Base-by-base conservation (phyloP, 2,888 invertebrate species). In the Micoletzkya japonica region DNA sequence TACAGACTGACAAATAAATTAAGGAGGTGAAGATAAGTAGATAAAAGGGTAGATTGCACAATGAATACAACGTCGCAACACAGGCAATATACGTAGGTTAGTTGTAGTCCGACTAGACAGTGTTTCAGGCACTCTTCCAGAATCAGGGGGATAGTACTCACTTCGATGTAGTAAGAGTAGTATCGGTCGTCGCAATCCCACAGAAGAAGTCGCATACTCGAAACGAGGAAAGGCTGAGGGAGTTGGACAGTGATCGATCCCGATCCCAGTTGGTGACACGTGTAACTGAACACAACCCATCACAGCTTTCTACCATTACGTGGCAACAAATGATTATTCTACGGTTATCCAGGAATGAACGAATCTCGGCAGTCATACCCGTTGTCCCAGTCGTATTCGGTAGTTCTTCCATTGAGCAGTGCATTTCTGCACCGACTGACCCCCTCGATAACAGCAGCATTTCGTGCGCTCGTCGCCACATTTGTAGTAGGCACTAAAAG, bases 401-500 rank as follows among this genome's bases (percentile, higher is more conserved):
- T 85, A 84, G 73, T 85, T 87, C 97, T 94, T 20, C 97, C 97
- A 89, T 98, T 96, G 72, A 98, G 90, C 17, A 98, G 89, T 0
- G 95, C 93, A 89, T 98, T 95, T 77, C 96, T 90, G 59, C 92
- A 92, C 17, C 97, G 91, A 84, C 90, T 90, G 10, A 98, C 97
- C 71, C 98, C 98, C 88, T 98, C 97, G 56, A 94, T 92, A 72
- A 98, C 97, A 81, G 91, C 91, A 2, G 98, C 97, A 86, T 93
- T 92, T 82, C 91, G 90, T 70, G 92, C 91, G 76, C 93, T 90
- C 0, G 94, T 93, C 61, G 97, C 96, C 59, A 98, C 93, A 88
- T 98, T 98, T 82, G 91, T 90, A 32, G 89, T 88, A 17, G 97
- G 96, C 83, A 91, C 91, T 85, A 91, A 58, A 80, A 54, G 28